phyloP scores from a whole-genome alignment of 30 jellyfish, hydroid and myxozoan genomes.

The Mastigias papua region DNA sequence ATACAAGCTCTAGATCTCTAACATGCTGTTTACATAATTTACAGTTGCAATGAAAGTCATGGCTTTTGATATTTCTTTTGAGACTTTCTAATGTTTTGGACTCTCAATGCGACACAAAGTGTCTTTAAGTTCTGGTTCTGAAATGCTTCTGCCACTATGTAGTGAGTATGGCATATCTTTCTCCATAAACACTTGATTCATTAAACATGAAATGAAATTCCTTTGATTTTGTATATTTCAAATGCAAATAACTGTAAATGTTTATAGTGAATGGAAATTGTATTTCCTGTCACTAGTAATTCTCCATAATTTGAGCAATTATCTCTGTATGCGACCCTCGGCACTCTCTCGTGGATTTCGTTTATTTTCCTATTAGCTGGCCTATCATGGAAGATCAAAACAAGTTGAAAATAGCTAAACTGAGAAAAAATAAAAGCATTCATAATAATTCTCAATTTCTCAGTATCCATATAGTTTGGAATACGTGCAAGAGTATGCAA shows the following conservation, averaged over 20 bases:
- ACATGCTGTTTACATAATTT: neutral
- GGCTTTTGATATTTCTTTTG: neutral
- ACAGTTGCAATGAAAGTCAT: neutral
- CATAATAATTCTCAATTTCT: slow-evolving; percentile 10
- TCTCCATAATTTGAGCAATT: neutral
- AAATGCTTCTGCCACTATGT: slow-evolving; percentile 19
- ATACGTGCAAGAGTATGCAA: slow-evolving; percentile 16
- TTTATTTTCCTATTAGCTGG: slow-evolving; percentile 7
- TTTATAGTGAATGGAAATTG: neutral
- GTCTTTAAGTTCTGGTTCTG: neutral
- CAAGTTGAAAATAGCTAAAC: slow-evolving; percentile 20
- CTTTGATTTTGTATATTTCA: neutral
- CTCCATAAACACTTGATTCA: slow-evolving; percentile 15
- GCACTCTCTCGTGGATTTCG: slow-evolving; percentile 7
- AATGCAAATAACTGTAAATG: neutral
- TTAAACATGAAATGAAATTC: slow-evolving; percentile 13
- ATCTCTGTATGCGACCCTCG: slow-evolving; percentile 18
- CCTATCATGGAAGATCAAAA: slow-evolving; percentile 27
- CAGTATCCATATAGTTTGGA: slow-evolving; percentile 23
- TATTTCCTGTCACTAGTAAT: neutral
- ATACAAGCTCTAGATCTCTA: neutral
- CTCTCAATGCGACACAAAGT: neutral
- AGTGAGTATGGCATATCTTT: slow-evolving; percentile 23
- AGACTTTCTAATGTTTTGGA: neutral
- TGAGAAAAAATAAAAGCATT: neutral